Conservation (phyloP, 2,797 vertebrate genomes). For the Okamejei kenojei region DNA sequence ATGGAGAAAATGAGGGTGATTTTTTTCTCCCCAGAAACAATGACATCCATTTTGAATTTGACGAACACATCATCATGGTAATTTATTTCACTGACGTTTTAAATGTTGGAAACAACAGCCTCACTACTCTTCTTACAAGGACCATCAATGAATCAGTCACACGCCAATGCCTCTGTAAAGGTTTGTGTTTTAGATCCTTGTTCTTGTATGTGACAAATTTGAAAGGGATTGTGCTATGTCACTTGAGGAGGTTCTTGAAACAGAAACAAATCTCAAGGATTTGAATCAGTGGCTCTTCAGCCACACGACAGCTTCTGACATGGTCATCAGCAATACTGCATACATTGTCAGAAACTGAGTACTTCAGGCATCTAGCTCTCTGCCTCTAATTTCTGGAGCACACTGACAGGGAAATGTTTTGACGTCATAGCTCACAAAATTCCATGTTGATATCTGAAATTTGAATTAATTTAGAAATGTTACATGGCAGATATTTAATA, state of each 20-base stretch:
- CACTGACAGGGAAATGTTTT: not conserved
- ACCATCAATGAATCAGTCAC: not conserved
- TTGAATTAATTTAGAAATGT: not conserved
- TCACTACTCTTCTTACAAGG: not conserved
- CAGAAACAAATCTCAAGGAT: conserved; percentile 12
- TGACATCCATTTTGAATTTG: not conserved
- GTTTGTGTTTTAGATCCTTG: not conserved
- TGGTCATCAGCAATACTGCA: not conserved
- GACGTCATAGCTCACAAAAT: not conserved
- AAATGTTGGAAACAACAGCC: not conserved
- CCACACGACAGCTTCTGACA: not conserved
- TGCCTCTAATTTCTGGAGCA: not conserved
- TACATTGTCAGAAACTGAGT: not conserved
- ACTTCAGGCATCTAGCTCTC: not conserved
- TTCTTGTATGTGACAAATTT: not conserved
- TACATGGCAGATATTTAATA: not conserved
- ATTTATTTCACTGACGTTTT: conserved; percentile 19
- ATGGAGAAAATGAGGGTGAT: not conserved
- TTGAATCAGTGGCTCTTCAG: not conserved
- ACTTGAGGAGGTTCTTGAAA: not conserved
- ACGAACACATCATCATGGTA: not conserved
- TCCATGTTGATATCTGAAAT: not conserved
- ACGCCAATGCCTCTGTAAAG: not conserved
- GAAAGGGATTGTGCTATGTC: not conserved
- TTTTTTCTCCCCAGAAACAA: not conserved